Conservation (phyloP, 2,888 invertebrate species). For the Chamaedrilus cognettii region DNA sequence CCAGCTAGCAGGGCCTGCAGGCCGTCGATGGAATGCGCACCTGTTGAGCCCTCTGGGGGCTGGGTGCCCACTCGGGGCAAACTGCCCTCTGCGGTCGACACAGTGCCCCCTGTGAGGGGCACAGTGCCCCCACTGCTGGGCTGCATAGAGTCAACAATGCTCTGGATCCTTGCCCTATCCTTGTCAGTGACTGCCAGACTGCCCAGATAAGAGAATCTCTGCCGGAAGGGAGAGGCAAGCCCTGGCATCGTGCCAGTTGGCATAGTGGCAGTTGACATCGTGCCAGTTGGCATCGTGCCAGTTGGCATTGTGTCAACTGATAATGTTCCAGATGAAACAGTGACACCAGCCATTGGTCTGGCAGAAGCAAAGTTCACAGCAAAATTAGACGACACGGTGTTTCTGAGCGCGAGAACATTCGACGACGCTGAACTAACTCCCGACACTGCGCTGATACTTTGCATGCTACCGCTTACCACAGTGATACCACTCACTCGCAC, state of each 20-base stretch:
- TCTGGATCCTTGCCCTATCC: background rate
- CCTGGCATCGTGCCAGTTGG: background rate
- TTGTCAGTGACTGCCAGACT: background rate
- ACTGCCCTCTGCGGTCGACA: background rate
- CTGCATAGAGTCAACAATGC: background rate
- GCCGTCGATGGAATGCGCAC: background rate
- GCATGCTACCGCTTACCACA: too few relatives aligned
- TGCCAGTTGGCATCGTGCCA: background rate
- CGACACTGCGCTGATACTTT: too few relatives aligned
- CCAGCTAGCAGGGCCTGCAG: background rate
- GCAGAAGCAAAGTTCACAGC: background rate
- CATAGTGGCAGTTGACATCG: background rate
- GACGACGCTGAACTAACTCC: too few relatives aligned
- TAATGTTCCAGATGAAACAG: too few relatives aligned
- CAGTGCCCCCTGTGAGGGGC: background rate
- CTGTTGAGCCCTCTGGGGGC: background rate
- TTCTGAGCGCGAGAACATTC: too few relatives aligned
- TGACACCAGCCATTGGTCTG: too few relatives aligned
- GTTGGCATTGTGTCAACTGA: background rate
- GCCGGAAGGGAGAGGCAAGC: background rate
- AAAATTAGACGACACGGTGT: too few relatives aligned
- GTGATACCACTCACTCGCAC: too few relatives aligned
- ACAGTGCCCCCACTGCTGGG: too few relatives aligned
- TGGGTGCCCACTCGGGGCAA: background rate
- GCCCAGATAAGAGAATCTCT: constrained; percentile 14